Evolutionary conservation across 2,113 vertebrate genomes (phyloP).

Genomic region (Puma concolor): DNA sequence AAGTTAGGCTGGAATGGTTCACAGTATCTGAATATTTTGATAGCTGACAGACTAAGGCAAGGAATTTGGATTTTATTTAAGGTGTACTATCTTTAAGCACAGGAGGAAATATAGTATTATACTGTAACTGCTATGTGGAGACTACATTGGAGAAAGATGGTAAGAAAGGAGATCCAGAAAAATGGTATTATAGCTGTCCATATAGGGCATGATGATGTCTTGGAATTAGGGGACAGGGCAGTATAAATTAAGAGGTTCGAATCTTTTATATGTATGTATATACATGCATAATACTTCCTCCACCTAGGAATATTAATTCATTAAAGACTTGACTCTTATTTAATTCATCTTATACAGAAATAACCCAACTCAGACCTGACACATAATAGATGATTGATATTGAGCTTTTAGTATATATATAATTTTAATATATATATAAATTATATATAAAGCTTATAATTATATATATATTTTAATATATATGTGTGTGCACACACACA

Average conservation of each 20-base stretch:
- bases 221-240: not conserved
- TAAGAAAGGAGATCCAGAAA: not conserved
- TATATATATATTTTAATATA: no score
- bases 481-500: no score
- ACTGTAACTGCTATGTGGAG: not conserved
- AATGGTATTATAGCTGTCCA: not conserved
- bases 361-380: not conserved
- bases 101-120: not conserved
- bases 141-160: not conserved
- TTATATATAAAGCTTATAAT: no score
- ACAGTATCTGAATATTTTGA: not conserved
- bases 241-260: not conserved
- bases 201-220: not conserved
- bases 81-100: not conserved
- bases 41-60: not conserved
- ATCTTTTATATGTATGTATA: not conserved
- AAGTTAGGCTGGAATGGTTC: not conserved
- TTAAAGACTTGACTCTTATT: not conserved
- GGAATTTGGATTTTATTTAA: not conserved
- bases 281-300: accelerated
- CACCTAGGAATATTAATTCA: not conserved
- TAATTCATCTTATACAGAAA: not conserved
- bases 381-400: not conserved
- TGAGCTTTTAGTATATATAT: not conserved
- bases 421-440: no score